phyloP scores from a whole-genome alignment of 2,797 vertebrate species.

The Trachurus trachurus region DNA sequence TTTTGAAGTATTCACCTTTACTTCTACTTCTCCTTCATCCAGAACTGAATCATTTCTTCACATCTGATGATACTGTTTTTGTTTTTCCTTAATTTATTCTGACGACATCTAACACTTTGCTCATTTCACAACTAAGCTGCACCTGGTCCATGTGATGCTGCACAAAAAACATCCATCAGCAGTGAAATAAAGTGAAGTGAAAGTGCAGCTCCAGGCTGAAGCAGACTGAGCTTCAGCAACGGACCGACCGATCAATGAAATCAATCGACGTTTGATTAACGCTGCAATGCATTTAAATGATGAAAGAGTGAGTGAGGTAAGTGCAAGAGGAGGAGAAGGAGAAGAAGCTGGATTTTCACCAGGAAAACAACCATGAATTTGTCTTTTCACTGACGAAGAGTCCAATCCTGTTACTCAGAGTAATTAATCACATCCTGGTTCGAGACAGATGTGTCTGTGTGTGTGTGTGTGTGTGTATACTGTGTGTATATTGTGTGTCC shows the following conservation, averaged over 20 bases:
- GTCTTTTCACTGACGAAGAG: conserved; percentile 49
- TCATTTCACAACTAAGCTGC: too few species aligned
- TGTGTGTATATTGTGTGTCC: too few species aligned
- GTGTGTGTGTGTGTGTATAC: conserved; percentile 18
- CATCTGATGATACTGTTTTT: too few species aligned
- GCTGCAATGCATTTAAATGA: conserved; percentile 61
- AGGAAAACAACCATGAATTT: conserved; percentile 48
- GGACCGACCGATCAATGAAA: conserved; percentile 46
- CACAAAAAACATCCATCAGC: too few species aligned
- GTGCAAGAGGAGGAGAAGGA: background rate
- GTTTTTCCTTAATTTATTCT: too few species aligned
- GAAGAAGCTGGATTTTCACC: conserved; percentile 40
- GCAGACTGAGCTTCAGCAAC: conserved; percentile 21
- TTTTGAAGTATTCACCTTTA: too few species aligned
- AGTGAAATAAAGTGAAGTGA: too few species aligned
- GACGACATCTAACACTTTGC: too few species aligned
- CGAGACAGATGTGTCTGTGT: conserved; percentile 30
- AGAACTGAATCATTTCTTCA: too few species aligned
- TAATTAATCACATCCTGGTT: conserved; percentile 55
- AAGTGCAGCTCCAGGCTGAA: conserved; percentile 1
- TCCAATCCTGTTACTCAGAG: conserved; percentile 29
- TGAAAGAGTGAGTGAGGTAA: conserved; percentile 48
- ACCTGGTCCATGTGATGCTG: too few species aligned
- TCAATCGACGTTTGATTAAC: conserved; percentile 74
- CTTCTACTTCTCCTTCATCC: too few species aligned